Evolutionary conservation across 2,797 vertebrate species (phyloP), one percentile per base, ranked within the genome.

Genomic region (Eidolon dupreanum): DNA sequence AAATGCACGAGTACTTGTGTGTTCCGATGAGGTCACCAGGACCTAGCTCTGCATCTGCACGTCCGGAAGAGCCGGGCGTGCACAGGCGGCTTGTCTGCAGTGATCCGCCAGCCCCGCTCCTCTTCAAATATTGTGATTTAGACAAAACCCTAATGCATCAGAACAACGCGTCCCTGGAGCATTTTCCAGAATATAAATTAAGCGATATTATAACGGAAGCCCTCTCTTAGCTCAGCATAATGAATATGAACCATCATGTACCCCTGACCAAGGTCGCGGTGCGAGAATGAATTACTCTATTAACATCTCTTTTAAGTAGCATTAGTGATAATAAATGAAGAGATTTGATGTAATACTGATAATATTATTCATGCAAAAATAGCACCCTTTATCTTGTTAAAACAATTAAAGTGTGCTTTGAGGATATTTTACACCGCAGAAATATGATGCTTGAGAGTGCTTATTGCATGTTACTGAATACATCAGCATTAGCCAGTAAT

Each of bases 201-300:
- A 99, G 99, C 99, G 99, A 99, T 99, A 99, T 99, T 99, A 99
- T 99, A 99, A 99, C 99, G 98, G 98, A 98, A 98, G 94, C 97
- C 95, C 98, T 98, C 99, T 99, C 99, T 99, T 99, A 99, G 99
- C 99, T 99, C 99, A 98, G 99, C 98, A 92, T 99, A 99, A 99
- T 99, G 99, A 99, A 99, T 99, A 99, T 98, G 99, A 99, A 99
- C 99, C 99, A 99, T 99, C 99, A 99, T 99, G 99, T 99, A 98
- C 98, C 98, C 98, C 99, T 99, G 99, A 99, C 99, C 99, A 99
- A 99, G 99, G 99, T 99, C 99, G 99, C 98, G 98, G 98, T 98
- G 99, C 98, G 99, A 99, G 98, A 99, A 99, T 99, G 99, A 99
- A 99, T 99, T 99, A 99, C 99, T 99, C 99, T 99, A 99, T 99